Evolutionary conservation across 2,797 vertebrate genomes (phyloP), one percentile per base, ranked within the genome.

Genomic region (Gouania willdenowi): DNA sequence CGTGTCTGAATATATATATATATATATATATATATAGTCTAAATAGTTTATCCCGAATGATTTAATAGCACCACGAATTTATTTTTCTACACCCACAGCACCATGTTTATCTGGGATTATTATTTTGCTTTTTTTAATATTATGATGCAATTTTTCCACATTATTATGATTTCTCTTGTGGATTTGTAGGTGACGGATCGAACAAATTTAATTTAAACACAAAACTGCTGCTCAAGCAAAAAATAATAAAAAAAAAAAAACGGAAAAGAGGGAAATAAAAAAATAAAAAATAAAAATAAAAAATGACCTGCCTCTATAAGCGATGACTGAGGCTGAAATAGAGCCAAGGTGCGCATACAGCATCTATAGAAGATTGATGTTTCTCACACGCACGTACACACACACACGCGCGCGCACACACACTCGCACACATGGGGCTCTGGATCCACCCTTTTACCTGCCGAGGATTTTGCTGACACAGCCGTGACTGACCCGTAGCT

Each of bases 381-480:
- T 70, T 77, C 74, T n/a, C n/a, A n/a, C n/a, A n/a, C n/a, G n/a
- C n/a, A n/a, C n/a, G n/a, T n/a, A n/a, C n/a, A n/a, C n/a, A n/a
- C n/a, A n/a, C n/a, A n/a, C n/a, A n/a, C n/a, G n/a, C n/a, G n/a
- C n/a, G n/a, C n/a, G n/a, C n/a, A n/a, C n/a, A n/a, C n/a, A n/a
- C n/a, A n/a, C n/a, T n/a, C n/a, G 78, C 67, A 71, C 71, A 65
- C 56, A 66, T 18, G 51, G 41, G 38, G 51, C 55, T 56, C 58
- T 49, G 57, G 47, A 68, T 68, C 62, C 66, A 92, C 72, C 52
- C 72, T 77, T 81, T 89, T 89, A 97, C 95, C 95, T 98, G 92
- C 95, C 95, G 84, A 98, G 86, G 81, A 98, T 98, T 86, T 98
- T 98, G 93, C 94, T 96, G 87, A 97, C 95, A 75, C 96, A 98